Evolutionary conservation across 2,113 vertebrate genomes (phyloP).

Genomic region (Alces alces): DNA sequence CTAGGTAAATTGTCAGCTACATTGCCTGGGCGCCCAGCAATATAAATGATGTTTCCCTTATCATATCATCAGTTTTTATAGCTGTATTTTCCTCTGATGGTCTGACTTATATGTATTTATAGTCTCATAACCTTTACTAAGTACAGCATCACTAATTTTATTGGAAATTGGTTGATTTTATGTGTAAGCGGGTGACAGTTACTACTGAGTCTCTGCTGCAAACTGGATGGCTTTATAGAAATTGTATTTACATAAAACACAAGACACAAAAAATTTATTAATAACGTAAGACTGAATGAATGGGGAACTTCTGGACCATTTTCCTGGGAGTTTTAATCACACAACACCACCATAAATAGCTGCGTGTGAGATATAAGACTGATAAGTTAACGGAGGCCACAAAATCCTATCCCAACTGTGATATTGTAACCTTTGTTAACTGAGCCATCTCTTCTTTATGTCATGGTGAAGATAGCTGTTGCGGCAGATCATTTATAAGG

Average conservation of each 20-base stretch:
- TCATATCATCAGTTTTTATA: neutral
- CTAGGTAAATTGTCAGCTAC: neutral
- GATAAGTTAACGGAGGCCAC: neutral
- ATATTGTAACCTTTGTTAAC: neutral
- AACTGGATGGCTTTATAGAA: conserved; percentile 13
- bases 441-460: neutral
- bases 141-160: neutral
- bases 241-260: neutral
- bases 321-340: neutral
- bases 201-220: neutral
- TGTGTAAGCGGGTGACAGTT: neutral
- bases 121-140: neutral
- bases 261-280: neutral
- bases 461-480: neutral
- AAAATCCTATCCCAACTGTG: no score
- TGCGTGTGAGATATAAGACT: neutral
- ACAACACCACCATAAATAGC: neutral
- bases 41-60: neutral
- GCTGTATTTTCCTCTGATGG: neutral
- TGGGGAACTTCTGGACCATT: neutral
- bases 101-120: neutral
- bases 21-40: neutral
- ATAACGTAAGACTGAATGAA: neutral
- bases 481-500: neutral
- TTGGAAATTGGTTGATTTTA: neutral